phyloP scores from a whole-genome alignment of 2,888 invertebrate genomes.

The Sycophila texana region DNA sequence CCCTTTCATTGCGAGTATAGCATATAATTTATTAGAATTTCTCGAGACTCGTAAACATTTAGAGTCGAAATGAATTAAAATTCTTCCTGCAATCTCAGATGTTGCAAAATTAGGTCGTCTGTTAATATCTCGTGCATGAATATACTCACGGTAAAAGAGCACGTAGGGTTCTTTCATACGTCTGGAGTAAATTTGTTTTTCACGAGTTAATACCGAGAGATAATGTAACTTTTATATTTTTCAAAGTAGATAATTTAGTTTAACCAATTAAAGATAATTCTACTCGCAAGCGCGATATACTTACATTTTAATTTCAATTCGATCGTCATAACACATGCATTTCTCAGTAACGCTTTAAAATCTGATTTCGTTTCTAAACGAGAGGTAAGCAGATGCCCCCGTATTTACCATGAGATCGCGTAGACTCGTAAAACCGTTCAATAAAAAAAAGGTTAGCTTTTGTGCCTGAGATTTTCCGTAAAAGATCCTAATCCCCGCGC shows the following conservation, averaged over 20 bases:
- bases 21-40: not conserved
- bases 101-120: constrained; percentile 19
- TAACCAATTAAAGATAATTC: not conserved
- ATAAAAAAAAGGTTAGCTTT: too few relatives aligned
- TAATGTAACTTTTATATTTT: not conserved
- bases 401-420: too few relatives aligned
- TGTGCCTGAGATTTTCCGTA: too few relatives aligned
- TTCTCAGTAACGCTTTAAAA: too few relatives aligned
- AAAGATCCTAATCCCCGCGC: too few relatives aligned
- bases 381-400: too few relatives aligned
- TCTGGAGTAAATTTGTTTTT: not conserved
- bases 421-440: too few relatives aligned
- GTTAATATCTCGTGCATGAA: not conserved
- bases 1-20: not conserved
- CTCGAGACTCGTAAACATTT: not conserved
- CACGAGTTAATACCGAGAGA: constrained; percentile 13
- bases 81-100: too few relatives aligned
- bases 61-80: not conserved
- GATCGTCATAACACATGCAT: not conserved
- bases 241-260: too few relatives aligned
- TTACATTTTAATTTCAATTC: not conserved
- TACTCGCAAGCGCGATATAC: not conserved
- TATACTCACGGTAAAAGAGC: not conserved
- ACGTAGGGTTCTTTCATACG: constrained; percentile 15
- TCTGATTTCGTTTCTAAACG: too few relatives aligned